Conservation (phyloP, 2,888 invertebrate genomes). For the Tetropium fuscum region DNA sequence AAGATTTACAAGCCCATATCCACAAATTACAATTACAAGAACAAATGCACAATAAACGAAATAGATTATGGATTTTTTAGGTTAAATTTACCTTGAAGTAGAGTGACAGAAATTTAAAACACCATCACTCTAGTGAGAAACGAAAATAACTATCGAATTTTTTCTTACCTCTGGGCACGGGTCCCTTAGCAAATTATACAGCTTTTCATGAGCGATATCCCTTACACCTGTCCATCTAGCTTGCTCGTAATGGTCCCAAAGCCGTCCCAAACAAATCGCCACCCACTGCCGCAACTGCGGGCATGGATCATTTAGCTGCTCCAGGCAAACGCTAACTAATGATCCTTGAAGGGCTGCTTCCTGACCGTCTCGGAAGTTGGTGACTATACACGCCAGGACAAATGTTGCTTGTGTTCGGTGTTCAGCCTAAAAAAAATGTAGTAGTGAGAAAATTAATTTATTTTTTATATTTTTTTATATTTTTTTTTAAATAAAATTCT, state of each 20-base stretch:
- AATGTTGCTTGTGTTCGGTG: conserved; percentile 95
- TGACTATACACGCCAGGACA: conserved; percentile 93
- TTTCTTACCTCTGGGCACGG: conserved; percentile 83
- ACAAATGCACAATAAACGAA: too few species aligned
- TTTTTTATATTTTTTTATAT: too few species aligned
- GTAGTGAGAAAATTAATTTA: too few species aligned
- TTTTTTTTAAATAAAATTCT: too few species aligned
- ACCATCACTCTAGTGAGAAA: too few species aligned
- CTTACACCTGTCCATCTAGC: conserved; percentile 96
- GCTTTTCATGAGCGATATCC: conserved; percentile 96
- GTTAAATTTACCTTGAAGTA: too few species aligned
- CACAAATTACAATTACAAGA: too few species aligned
- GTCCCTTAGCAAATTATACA: conserved; percentile 84
- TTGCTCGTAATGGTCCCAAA: conserved; percentile 91
- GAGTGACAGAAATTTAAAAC: too few species aligned
- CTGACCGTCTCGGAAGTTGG: conserved; percentile 89
- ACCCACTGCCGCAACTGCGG: conserved; percentile 86
- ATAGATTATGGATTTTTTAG: too few species aligned
- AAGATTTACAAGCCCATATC: too few species aligned
- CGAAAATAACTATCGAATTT: background rate
- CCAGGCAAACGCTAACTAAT: conserved; percentile 91
- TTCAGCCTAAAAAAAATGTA: conserved; percentile 74
- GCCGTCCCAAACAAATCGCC: conserved; percentile 88
- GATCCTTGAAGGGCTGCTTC: conserved; percentile 92
- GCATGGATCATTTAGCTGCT: conserved; percentile 82